Conservation (phyloP, 2,888 invertebrate genomes). For the Opisthograptis luteolata region DNA sequence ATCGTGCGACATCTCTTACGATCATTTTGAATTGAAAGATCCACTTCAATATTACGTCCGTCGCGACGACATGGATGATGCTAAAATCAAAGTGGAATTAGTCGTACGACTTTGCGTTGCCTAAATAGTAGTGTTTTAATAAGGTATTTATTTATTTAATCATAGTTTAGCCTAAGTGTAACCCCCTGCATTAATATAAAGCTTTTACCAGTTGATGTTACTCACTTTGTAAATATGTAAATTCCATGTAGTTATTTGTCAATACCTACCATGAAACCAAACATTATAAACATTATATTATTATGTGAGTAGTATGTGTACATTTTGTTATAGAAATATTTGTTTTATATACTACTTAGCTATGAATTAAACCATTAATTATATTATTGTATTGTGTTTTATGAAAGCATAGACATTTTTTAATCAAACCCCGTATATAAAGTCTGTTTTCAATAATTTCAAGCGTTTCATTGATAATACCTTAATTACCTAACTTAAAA, state of each 20-base stretch:
- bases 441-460: slow-evolving; percentile 75
- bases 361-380: slow-evolving; percentile 50
- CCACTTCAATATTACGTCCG: not conserved
- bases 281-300: no score
- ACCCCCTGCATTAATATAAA: slow-evolving; percentile 50
- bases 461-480: slow-evolving; percentile 30
- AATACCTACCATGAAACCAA: slow-evolving; percentile 83
- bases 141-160: slow-evolving; percentile 72
- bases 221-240: slow-evolving; percentile 81
- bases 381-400: slow-evolving; percentile 70
- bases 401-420: slow-evolving; percentile 66
- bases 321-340: slow-evolving; percentile 76
- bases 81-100: no score
- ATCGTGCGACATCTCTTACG: not conserved
- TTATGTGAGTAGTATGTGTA: slow-evolving; percentile 72
- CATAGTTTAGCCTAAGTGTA: slow-evolving; percentile 46
- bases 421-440: slow-evolving; percentile 75
- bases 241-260: slow-evolving; percentile 76
- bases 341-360: slow-evolving; percentile 61
- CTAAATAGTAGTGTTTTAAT: slow-evolving; percentile 47
- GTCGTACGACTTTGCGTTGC: not conserved
- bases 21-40: not conserved
- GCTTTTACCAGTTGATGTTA: slow-evolving; percentile 74
- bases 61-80: no score
- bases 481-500: not conserved